Conservation (phyloP, 64 coral and sea anemone species). For the Stichodactyla helianthus region DNA sequence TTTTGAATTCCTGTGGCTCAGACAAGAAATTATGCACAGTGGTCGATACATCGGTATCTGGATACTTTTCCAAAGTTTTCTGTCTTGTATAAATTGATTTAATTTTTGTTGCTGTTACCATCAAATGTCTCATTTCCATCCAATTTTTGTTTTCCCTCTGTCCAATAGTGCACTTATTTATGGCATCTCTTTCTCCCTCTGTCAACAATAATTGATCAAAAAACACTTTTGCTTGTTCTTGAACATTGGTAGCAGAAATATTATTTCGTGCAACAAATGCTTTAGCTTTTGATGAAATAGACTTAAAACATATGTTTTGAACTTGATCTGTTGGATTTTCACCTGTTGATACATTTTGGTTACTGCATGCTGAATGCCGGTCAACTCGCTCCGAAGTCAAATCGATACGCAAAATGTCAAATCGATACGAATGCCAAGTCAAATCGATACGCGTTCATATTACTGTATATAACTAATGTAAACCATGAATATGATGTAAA, state of each 20-base stretch:
- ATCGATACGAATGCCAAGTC: too few species aligned
- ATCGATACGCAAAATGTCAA: too few species aligned
- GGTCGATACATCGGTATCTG: conserved; percentile 37
- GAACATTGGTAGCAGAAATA: conserved; percentile 23
- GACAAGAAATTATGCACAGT: conserved; percentile 28
- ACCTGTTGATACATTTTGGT: background rate
- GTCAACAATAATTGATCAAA: background rate
- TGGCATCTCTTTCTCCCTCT: background rate
- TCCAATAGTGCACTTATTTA: conserved; percentile 13
- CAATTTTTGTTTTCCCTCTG: conserved; percentile 33
- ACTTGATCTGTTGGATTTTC: background rate
- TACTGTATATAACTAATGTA: too few species aligned
- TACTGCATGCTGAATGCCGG: background rate
- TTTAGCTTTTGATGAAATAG: conserved; percentile 19
- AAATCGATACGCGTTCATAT: too few species aligned
- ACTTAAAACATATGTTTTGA: background rate
- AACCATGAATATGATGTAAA: too few species aligned
- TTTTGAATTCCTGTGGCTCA: background rate
- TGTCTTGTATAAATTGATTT: conserved; percentile 49
- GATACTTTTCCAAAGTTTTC: conserved; percentile 46
- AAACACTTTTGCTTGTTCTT: conserved; percentile 7
- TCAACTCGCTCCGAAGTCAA: too few species aligned
- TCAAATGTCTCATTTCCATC: too few species aligned
- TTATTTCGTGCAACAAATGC: conserved; percentile 9
- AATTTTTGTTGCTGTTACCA: conserved; percentile 15